phyloP scores from a whole-genome alignment of 2,113 vertebrate species.

The Grallaria varia region DNA sequence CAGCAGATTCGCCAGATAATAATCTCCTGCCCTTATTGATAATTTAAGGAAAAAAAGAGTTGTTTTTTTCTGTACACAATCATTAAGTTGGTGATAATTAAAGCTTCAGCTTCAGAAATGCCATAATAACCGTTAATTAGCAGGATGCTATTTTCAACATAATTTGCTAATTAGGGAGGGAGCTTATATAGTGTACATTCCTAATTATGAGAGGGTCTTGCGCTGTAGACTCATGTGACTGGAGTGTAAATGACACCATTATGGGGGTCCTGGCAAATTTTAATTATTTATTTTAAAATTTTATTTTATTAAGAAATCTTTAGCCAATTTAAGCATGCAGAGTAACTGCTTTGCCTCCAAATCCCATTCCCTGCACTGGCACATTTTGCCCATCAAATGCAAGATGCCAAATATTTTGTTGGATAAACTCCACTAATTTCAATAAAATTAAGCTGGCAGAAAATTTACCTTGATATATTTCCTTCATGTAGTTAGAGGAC shows the following conservation, averaged over 20 bases:
- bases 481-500: slow-evolving; percentile 37
- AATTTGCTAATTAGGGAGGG: slow-evolving; percentile 98
- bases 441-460: slow-evolving; percentile 53
- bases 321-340: slow-evolving; percentile 38
- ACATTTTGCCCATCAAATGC: slow-evolving; percentile 22
- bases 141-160: slow-evolving; percentile 97
- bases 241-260: slow-evolving; percentile 92
- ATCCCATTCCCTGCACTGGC: background rate
- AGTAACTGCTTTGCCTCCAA: slow-evolving; percentile 13
- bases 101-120: slow-evolving; percentile 98
- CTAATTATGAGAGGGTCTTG: slow-evolving; percentile 91
- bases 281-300: slow-evolving; percentile 72
- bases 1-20: slow-evolving; percentile 83
- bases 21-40: slow-evolving; percentile 87
- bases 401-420: slow-evolving; percentile 40
- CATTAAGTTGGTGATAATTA: slow-evolving; percentile 96
- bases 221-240: slow-evolving; percentile 87
- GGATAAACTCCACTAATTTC: slow-evolving; percentile 61
- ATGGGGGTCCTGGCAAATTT: slow-evolving; percentile 74
- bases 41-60: slow-evolving; percentile 75
- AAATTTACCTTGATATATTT: slow-evolving; percentile 43
- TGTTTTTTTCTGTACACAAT: slow-evolving; percentile 76
- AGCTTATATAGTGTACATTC: slow-evolving; percentile 87
- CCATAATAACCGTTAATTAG: slow-evolving; percentile 99
- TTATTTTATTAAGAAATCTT: slow-evolving; percentile 69